Evolutionary conservation across 2,113 vertebrate genomes (phyloP), one percentile per base, ranked within the genome.

Genomic region (Phylloscopus trochiloides): DNA sequence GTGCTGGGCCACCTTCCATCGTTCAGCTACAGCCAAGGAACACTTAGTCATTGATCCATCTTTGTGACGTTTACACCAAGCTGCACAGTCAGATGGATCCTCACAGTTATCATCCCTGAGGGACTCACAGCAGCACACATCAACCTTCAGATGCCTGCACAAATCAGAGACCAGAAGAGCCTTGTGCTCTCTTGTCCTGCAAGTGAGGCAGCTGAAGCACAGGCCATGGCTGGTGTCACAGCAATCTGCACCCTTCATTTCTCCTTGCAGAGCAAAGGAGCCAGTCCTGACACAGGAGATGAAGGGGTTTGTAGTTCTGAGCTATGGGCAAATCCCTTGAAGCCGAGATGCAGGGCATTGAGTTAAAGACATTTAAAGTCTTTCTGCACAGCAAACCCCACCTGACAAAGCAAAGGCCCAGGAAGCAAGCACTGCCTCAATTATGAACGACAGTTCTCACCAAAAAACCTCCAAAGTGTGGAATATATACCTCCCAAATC

Each of bases 41-140:
- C 31, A 6, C 38, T 19, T 1, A 17, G 25, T 3, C 77, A 48
- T 63, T 47, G 71, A 91, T 20, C 18, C 38, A 65, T 6, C 43
- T 61, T n/a, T 38, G 38, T 32, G 72, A 29, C 0, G 1, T 28
- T 34, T 58, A 67, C 13, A 38, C 68, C 0, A 0, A 42, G 54
- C 68, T 57, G 50, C 45, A 54, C 14, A 51, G 52, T 31, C 55
- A 74, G 65, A 48, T 1, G 22, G 59, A 81, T 38, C 52, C 57
- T 57, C 79, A 55, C 21, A 34, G 7, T 16, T 45, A 5, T 3
- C 16, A 14, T 11, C 57, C 76, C 42, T 34, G 55, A 85, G 34
- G 52, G 57, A 24, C 68, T 75, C 31, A 42, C 29, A 38, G 50
- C 54, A 59, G 62, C 7, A 34, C 68, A 36, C 52, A 47, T 10